Evolutionary conservation across 2,888 invertebrate species (phyloP).

Genomic region (Drosophila monieri): DNA sequence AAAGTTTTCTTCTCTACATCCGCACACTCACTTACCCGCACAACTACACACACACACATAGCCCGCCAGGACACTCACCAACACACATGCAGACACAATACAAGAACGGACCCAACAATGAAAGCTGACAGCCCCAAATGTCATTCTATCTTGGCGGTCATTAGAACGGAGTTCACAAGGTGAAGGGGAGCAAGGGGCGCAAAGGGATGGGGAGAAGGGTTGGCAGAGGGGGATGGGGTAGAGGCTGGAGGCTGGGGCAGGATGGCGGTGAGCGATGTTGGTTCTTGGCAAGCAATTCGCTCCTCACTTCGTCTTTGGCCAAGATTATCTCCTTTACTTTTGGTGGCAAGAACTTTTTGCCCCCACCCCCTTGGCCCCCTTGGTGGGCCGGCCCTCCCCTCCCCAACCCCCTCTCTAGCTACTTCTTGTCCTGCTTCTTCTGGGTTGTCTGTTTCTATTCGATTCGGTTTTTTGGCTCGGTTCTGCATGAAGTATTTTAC

Average conservation of each 20-base stretch:
- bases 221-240: background rate
- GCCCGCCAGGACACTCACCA: constrained; percentile 6
- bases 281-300: constrained; percentile 61
- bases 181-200: background rate
- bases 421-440: constrained; percentile 18
- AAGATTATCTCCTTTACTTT: constrained; percentile 79
- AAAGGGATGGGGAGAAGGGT: constrained; percentile 4
- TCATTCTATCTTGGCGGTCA: constrained; percentile 81
- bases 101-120: constrained; percentile 69
- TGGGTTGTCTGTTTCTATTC: constrained; percentile 38
- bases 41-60: constrained; percentile 37
- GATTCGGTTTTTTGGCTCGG: constrained; percentile 65
- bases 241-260: background rate
- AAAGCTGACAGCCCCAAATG: constrained; percentile 80
- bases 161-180: constrained; percentile 74
- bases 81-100: constrained; percentile 45
- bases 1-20: constrained; percentile 69
- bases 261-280: constrained; percentile 54
- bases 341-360: constrained; percentile 77
- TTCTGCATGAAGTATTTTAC: constrained; percentile 80
- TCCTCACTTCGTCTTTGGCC: constrained; percentile 68
- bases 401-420: background rate
- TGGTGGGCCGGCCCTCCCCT: too few relatives aligned
- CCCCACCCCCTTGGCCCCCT: constrained; percentile 22
- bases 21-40: constrained; percentile 45